phyloP scores from a whole-genome alignment of 2,797 vertebrate species.

The Psittacula derbiana region DNA sequence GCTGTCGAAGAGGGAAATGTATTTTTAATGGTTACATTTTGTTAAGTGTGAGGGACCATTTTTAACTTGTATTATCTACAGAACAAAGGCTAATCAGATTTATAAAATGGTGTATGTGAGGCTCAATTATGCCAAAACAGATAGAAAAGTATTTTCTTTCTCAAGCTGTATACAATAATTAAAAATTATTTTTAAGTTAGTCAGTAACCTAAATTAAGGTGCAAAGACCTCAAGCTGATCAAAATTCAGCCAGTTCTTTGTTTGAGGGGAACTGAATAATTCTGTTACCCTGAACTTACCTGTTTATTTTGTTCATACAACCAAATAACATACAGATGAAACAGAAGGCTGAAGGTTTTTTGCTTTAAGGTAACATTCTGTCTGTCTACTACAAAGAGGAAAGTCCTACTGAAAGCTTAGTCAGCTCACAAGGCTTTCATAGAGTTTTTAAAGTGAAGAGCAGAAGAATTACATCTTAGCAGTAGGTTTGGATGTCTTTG shows the following conservation, averaged over 20 bases:
- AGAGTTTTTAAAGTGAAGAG: not conserved
- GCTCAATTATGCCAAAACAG: not conserved
- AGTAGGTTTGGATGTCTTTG: not conserved
- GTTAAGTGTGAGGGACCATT: not conserved
- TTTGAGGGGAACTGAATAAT: not conserved
- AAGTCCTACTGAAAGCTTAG: not conserved
- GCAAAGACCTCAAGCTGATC: not conserved
- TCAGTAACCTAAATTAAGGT: not conserved
- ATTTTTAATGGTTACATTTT: conserved; percentile 4
- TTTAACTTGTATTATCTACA: not conserved
- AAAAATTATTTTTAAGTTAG: not conserved
- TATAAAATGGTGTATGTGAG: not conserved
- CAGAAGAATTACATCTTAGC: not conserved
- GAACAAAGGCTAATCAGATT: not conserved
- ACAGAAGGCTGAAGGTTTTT: not conserved
- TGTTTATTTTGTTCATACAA: not conserved
- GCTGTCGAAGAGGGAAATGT: not conserved
- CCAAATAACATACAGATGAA: not conserved
- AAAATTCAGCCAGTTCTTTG: not conserved
- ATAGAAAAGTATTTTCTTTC: conserved; percentile 13
- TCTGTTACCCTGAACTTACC: not conserved
- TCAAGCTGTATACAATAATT: not conserved
- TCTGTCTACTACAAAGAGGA: not conserved
- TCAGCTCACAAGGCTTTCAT: not conserved
- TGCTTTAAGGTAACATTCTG: not conserved